Evolutionary conservation across 2,797 vertebrate species (phyloP), one percentile per base, ranked within the genome.

Genomic region (Natrix natrix): DNA sequence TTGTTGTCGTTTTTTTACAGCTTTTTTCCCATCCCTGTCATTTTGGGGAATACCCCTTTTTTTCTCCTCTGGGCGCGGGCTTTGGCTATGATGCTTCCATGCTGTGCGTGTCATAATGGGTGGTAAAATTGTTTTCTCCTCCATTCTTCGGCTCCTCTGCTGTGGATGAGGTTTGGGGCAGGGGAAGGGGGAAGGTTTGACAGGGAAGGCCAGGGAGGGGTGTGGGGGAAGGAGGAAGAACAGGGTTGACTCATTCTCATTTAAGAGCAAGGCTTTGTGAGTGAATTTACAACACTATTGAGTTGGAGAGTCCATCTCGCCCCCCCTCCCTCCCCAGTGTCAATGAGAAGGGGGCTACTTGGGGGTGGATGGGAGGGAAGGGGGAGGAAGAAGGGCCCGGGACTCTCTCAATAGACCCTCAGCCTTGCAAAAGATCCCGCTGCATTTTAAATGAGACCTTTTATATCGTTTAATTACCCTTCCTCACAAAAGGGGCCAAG

Each of bases 381-480:
- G 97, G 96, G 96, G 97, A 97, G 96, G 22, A 26, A 78, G 95
- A 94, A 95, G 95, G 61, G 94, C 98, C 98, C 98, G 98, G 98
- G 98, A 98, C 32, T 37, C 95, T 96, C 97, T 98, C 98, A 98
- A 98, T 98, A 96, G 98, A 97, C 95, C 97, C 98, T 97, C 97
- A 96, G 97, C 97, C 97, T 98, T 97, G 96, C 98, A 97, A 96
- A 97, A 98, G 98, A 98, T 98, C 98, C 98, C 98, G 98, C 98
- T 98, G 98, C 98, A 98, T 98, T 98, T 97, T 98, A 98, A 98
- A 99, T 98, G 98, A 98, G 98, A 98, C 95, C 98, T 95, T 98
- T 99, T 98, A 98, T 97, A 98, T 97, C 97, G 97, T 98, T 98
- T 98, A 98, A 98, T 98, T 98, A 98, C 98, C 98, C 98, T 98